A percentile compares a stretch with the other conserved stretches of the same genome.
Conservation (phyloP, 1,140 invertebrate genomes). For the Pentalonia nigronervosa region DNA sequence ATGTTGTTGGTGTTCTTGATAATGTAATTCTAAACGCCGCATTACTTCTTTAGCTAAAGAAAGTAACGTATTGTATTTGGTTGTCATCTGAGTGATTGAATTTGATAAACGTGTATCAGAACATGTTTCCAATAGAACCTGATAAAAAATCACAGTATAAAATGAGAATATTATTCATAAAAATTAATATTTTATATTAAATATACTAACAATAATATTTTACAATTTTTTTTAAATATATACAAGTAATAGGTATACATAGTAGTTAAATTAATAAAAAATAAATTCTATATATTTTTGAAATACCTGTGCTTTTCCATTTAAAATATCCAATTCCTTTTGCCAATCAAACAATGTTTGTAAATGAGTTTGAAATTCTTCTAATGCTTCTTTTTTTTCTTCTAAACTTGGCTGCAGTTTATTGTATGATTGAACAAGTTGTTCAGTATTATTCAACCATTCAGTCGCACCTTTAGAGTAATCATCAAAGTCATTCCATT, state of each 20-base stretch:
- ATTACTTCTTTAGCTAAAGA: slow-evolving; percentile 92
- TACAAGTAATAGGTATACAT: background rate
- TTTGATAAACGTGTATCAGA: slow-evolving; percentile 93
- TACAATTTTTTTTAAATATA: background rate
- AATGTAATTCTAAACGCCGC: slow-evolving; percentile 86
- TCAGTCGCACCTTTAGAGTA: slow-evolving; percentile 87
- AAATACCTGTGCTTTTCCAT: slow-evolving; percentile 83
- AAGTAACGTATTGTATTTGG: slow-evolving; percentile 91
- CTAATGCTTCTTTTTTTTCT: slow-evolving; percentile 86
- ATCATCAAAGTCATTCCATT: slow-evolving; percentile 95
- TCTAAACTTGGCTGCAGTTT: slow-evolving; percentile 89
- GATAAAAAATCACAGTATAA: slow-evolving; percentile 58
- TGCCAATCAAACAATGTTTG: slow-evolving; percentile 95
- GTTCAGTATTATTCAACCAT: slow-evolving; percentile 88
- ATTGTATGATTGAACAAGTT: slow-evolving; percentile 85
- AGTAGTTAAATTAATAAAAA: background rate
- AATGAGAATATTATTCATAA: background rate
- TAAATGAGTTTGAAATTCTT: slow-evolving; percentile 85
- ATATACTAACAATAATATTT: background rate
- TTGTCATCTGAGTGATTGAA: slow-evolving; percentile 90
- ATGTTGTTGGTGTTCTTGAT: slow-evolving; percentile 88
- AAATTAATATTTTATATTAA: background rate
- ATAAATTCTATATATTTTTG: background rate
- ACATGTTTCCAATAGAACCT: slow-evolving; percentile 84
- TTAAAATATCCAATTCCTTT: slow-evolving; percentile 87